These are phyloP conservation scores for Delichon dasypus DNA, from an alignment of 2,797 vertebrate genomes.

Conservation along the genomic window DNA sequence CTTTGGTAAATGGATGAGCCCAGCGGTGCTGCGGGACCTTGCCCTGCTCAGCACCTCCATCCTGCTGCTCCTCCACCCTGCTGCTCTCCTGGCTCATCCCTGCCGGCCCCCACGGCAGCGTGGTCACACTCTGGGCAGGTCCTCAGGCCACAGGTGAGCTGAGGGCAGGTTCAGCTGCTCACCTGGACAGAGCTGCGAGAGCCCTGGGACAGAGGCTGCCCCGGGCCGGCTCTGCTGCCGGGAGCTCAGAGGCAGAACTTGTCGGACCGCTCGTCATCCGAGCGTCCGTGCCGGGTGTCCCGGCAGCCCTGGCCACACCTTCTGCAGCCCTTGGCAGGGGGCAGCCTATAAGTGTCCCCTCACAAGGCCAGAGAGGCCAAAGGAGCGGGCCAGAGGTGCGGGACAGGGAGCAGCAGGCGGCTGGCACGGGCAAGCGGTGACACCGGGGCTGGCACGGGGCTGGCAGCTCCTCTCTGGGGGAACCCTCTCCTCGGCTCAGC, in stretches of 20 bases:
- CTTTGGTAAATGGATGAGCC: neutral
- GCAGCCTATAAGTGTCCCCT: neutral
- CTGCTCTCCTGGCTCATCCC: neutral
- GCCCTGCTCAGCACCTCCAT: neutral
- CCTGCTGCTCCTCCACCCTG: fast-evolving
- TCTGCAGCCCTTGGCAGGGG: neutral
- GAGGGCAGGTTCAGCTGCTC: neutral
- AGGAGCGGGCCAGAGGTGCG: neutral
- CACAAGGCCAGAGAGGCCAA: neutral
- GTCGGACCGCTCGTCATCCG: neutral
- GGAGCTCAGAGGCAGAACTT: slow-evolving; percentile 13
- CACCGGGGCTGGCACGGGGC: neutral
- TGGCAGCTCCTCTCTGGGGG: neutral
- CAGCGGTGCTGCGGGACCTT: neutral
- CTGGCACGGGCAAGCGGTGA: fast-evolving
- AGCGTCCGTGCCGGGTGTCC: neutral
- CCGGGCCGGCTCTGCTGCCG: neutral
- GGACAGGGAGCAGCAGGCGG: neutral
- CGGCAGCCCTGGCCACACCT: neutral
- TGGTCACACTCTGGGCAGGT: fast-evolving
- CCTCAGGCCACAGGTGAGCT: neutral
- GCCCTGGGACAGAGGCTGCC: neutral
- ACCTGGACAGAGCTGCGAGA: neutral
- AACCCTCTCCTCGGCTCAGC: neutral
- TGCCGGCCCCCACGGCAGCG: too few species aligned